Percentiles rank a stretch among this genome's conserved stretches.
Conservation (phyloP, 2,113 vertebrate species). For the Spilogale gracilis region DNA sequence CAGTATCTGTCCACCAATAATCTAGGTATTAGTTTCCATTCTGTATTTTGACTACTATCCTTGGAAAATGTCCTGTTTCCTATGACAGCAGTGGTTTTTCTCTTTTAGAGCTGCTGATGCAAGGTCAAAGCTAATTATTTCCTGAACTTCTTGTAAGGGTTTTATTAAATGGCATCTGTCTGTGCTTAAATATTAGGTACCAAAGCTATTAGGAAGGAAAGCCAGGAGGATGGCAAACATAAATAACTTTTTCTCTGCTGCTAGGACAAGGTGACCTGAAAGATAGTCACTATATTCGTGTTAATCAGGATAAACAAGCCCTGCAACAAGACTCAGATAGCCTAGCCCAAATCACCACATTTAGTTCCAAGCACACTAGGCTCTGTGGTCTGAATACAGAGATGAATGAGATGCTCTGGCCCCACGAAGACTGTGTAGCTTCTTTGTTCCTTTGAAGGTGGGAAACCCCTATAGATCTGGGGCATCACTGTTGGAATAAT, state of each 20-base stretch:
- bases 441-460: background rate
- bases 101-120: conserved; percentile 37
- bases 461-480: background rate
- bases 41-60: background rate
- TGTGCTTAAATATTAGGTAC: conserved; percentile 68
- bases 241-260: conserved; percentile 63
- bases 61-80: conserved; percentile 31
- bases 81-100: conserved; percentile 25
- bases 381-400: background rate
- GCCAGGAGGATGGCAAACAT: conserved; percentile 57
- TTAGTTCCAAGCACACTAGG: background rate
- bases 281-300: conserved; percentile 54
- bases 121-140: conserved; percentile 71
- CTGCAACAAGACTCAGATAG: background rate
- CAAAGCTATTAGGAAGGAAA: conserved; percentile 64
- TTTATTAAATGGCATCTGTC: conserved; percentile 72
- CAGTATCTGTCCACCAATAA: background rate
- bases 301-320: conserved; percentile 67
- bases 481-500: background rate
- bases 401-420: background rate
- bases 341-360: background rate
- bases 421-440: background rate
- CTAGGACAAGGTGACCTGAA: conserved; percentile 70
- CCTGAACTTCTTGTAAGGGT: conserved; percentile 16
- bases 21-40: background rate